Evolutionary conservation across 92 coral and sea anemone genomes (phyloP).

Genomic region (Muricea muricata): DNA sequence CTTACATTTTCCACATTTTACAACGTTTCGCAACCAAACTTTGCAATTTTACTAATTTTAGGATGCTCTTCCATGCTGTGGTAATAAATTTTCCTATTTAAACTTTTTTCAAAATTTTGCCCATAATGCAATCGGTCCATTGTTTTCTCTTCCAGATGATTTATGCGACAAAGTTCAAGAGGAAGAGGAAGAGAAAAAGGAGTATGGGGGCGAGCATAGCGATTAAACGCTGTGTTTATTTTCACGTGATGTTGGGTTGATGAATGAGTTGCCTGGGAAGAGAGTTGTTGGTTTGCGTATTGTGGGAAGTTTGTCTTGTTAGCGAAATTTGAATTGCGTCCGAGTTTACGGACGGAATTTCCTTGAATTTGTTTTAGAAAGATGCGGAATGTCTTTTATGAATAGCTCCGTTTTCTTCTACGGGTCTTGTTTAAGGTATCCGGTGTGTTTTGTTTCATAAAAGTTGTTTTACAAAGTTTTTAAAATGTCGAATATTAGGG

Average conservation of each 20-base stretch:
- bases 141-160: constrained; percentile 47
- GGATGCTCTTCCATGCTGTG: no score
- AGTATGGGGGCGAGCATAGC: constrained; percentile 12
- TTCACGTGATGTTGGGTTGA: not conserved
- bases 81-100: not conserved
- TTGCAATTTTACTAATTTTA: no score
- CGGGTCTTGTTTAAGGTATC: no score
- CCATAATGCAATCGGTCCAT: not conserved
- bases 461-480: no score
- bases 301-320: constrained; percentile 4
- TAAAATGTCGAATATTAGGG: no score
- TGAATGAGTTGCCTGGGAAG: constrained; percentile 17
- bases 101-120: not conserved
- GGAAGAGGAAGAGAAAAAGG: constrained; percentile 38
- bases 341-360: not conserved
- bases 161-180: constrained; percentile 50
- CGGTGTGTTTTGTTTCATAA: no score
- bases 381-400: not conserved
- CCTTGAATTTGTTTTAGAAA: not conserved
- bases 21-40: no score
- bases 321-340: not conserved
- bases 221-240: no score
- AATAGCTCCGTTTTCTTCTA: no score
- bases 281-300: not conserved
- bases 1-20: no score